Base-by-base conservation (phyloP, 2,888 invertebrate species). In the Lasius fuliginosus region DNA sequence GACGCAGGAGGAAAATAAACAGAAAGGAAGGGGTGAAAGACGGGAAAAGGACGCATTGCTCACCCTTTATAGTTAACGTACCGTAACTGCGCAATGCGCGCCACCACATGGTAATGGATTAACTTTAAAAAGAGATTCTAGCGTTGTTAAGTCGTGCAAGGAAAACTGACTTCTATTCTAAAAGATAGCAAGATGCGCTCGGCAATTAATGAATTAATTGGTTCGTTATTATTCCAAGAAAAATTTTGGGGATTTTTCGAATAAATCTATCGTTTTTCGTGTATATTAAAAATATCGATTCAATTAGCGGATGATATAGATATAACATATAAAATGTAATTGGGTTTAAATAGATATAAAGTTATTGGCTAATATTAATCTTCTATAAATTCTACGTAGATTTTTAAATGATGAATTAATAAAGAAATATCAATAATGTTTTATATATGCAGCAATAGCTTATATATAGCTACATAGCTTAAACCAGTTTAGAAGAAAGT, bases 101-200 rank as follows among this genome's bases (percentile, higher is more conserved):
- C 74, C 60, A 73, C 74, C 89, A 89, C 87, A 89, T 90, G 88
- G 88, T 88, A 90, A 88, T 88, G 89, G 88, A 83, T 90, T 89
- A 88, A 88, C 89, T 88, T 87, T 88, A 88, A 86, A 85, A 88
- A 86, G 74, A 79, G 79, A 67, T 85, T 40, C 85, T 23, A 42
- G n/a, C 40, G 46, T 58, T 76, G 40, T 58, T 73, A 73, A 73
- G 33, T 36, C 60, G 18, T 18, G 58, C 23, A 36, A 81, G 33
- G 27, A 30, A 77, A 58, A 73, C 60, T 53, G 12, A 73, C 36
- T 81, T 73, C 33, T 81, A 81, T 60, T 81, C 60, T 49, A 46
- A n/a, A 6, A 73, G 15, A 73, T 9, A 60, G 46, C 46, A 18
- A 81, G 58, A 81, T 12, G 27, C 60, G 40, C 12, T 60, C 46